Percentiles rank a stretch among this genome's conserved stretches.
phyloP scores from a whole-genome alignment of 23 tunicate species.

The Trididemnum clinides region DNA sequence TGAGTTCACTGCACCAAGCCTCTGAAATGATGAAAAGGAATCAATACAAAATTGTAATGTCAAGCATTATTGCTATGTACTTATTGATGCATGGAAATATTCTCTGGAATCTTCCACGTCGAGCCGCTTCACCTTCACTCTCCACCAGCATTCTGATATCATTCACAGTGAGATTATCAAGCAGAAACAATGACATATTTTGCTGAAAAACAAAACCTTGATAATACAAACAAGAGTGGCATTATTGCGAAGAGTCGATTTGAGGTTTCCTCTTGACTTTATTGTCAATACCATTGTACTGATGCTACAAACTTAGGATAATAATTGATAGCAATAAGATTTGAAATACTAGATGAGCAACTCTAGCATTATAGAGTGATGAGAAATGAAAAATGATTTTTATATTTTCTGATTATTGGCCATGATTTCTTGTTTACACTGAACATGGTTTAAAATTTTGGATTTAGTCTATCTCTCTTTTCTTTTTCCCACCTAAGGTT shows the following conservation, averaged over 20 bases:
- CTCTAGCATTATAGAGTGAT: too few species aligned
- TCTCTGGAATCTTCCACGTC: constrained; percentile 69
- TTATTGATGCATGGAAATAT: constrained; percentile 63
- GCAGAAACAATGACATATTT: constrained; percentile 53
- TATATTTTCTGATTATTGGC: too few species aligned
- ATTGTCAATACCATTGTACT: too few species aligned
- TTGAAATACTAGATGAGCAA: too few species aligned
- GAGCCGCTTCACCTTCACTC: constrained; percentile 61
- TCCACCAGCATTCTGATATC: constrained; percentile 83
- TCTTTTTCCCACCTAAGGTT: too few species aligned
- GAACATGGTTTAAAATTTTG: too few species aligned
- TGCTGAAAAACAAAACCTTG: constrained; percentile 35
- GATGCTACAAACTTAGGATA: too few species aligned
- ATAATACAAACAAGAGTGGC: neutral
- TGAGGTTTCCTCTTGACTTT: too few species aligned
- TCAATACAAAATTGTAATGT: neutral
- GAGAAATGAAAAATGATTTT: too few species aligned
- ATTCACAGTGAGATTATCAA: constrained; percentile 73
- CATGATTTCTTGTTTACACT: too few species aligned
- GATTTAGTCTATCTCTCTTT: too few species aligned
- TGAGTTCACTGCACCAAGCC: neutral
- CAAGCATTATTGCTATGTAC: neutral
- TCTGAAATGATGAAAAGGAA: neutral
- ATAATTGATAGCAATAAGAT: too few species aligned
- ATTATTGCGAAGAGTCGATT: neutral